These are phyloP conservation scores for Sterna hirundo DNA, from an alignment of 2,113 vertebrate species.

Conservation along the genomic window DNA sequence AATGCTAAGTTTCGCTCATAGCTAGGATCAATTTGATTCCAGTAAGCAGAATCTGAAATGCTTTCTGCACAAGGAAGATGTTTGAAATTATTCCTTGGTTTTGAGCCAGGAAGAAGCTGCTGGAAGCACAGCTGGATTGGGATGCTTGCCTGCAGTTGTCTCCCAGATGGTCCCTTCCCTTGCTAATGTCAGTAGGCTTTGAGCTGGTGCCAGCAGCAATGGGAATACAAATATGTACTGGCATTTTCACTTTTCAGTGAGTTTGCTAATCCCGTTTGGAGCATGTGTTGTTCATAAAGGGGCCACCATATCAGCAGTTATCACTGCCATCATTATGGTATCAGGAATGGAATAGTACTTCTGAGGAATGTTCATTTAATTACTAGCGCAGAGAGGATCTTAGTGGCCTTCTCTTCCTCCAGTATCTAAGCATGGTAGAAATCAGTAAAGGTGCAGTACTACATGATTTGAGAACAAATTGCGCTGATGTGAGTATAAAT, in stretches of 20 bases:
- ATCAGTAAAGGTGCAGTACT: background rate
- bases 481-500: background rate
- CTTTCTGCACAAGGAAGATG: background rate
- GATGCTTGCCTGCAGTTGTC: background rate
- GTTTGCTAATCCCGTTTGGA: background rate
- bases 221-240: background rate
- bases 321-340: background rate
- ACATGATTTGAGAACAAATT: background rate
- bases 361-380: background rate
- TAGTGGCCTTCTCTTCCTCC: background rate
- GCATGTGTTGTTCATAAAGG: background rate
- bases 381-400: background rate
- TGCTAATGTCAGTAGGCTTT: conserved; percentile 26
- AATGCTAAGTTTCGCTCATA: background rate
- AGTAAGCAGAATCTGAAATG: background rate
- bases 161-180: background rate
- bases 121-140: conserved; percentile 31
- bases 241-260: conserved; percentile 25
- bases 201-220: background rate
- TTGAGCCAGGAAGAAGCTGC: conserved; percentile 24
- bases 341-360: background rate
- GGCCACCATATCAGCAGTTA: background rate
- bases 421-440: background rate
- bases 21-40: background rate
- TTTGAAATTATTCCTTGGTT: background rate